These are phyloP conservation scores for Malthinus seriepunctatus DNA, from an alignment of 2,888 invertebrate genomes.

Conservation along the genomic window DNA sequence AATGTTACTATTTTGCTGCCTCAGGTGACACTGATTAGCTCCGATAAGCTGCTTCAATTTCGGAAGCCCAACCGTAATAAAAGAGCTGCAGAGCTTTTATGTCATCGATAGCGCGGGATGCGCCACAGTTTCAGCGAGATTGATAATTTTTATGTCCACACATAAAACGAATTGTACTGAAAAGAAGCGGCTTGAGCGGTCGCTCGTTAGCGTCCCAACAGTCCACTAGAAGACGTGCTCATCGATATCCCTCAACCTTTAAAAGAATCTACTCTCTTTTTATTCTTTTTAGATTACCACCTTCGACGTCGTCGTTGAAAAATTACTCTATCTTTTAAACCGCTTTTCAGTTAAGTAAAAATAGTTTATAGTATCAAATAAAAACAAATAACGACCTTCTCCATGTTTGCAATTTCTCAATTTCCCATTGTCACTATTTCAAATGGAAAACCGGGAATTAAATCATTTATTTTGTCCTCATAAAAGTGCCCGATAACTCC, in stretches of 20 bases:
- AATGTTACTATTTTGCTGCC: constrained; percentile 26
- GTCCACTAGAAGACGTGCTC: constrained; percentile 29
- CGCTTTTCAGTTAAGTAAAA: no score
- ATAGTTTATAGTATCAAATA: no score
- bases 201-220: constrained; percentile 33
- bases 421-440: no score
- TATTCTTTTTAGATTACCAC: constrained; percentile 20
- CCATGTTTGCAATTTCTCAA: no score
- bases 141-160: constrained; percentile 49
- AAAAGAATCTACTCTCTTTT: constrained; percentile 18
- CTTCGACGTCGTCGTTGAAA: constrained; percentile 15
- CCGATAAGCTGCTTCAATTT: constrained; percentile 26
- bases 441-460: no score
- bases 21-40: constrained; percentile 32
- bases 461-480: no score
- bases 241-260: constrained; percentile 17
- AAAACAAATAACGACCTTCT: no score
- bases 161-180: constrained; percentile 41
- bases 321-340: constrained; percentile 6
- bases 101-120: constrained; percentile 41
- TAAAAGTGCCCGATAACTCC: no score
- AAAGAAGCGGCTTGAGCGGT: constrained; percentile 32
- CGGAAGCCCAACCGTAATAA: constrained; percentile 36
- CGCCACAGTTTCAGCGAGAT: constrained; percentile 45
- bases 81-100: constrained; percentile 42